Evolutionary conservation across 2,113 vertebrate species (phyloP), one percentile per base, ranked within the genome.

Genomic region (Zapornia atra): DNA sequence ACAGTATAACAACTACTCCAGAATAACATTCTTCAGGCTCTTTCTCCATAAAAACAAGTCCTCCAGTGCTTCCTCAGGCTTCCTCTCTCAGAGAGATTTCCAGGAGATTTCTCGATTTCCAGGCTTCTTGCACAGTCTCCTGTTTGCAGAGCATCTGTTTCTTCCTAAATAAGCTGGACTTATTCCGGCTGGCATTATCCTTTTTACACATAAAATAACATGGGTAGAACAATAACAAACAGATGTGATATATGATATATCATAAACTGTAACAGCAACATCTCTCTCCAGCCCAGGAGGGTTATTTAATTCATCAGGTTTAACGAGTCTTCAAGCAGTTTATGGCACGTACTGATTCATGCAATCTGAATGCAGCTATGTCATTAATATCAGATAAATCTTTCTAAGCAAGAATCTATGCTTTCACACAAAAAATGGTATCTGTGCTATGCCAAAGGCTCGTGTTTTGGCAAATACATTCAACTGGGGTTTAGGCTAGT

Each of bases 241-340:
- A 92, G 88, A 68, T 88, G 79, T 86, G 76, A 93, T 85, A 77
- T 85, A 93, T 71, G 90, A 71, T 81, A 61, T 51, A 92, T 84
- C 86, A 92, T 94, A 92, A 96, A 91, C 86, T 61, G 0, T 85
- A 88, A 89, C 65, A 94, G 82, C 77, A 90, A 69, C 73, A 68
- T 60, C 61, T 95, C 88, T 94, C 44, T 94, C 51, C 69, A 93
- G 91, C 94, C 80, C 92, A 82, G 91, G 57, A 95, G 93, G 80
- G 86, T 93, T 96, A 75, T 95, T 96, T 89, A 96, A 96, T 93
- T 96, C 92, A 92, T 96, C 94, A 93, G 86, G 72, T 94, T 96
- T 94, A 96, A 92, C 5, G 28, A 96, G 82, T 76, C 57, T 88
- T 93, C 92, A 94, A 91, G 88, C 96, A 90, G 94, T 96, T 94